Percentiles rank a stretch among this genome's conserved stretches.
These are phyloP conservation scores for Drosophila arizonae DNA, from an alignment of 1,140 invertebrate genomes.

Conservation along the genomic window DNA sequence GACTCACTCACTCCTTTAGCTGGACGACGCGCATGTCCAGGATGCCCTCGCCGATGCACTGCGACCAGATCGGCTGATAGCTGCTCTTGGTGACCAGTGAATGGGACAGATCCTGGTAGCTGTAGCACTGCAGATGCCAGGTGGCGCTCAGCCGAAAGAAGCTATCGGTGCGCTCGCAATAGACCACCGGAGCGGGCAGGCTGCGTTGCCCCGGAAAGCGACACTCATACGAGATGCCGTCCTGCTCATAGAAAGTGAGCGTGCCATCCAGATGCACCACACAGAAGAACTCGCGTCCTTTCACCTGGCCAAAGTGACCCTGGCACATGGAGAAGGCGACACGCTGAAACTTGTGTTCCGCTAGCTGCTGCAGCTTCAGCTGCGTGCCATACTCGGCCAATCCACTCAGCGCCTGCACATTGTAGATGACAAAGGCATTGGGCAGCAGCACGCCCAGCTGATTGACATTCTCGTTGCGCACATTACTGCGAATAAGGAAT, in stretches of 20 bases:
- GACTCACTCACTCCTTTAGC: constrained; percentile 64
- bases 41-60: constrained; percentile 77
- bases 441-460: constrained; percentile 76
- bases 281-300: constrained; percentile 89
- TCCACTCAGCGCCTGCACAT: constrained; percentile 61
- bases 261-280: constrained; percentile 91
- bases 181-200: constrained; percentile 88
- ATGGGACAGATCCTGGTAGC: constrained; percentile 79
- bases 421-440: constrained; percentile 73
- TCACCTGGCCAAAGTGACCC: constrained; percentile 90
- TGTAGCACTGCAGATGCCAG: constrained; percentile 87
- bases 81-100: constrained; percentile 65
- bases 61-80: constrained; percentile 74
- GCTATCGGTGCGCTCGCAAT: constrained; percentile 87
- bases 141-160: constrained; percentile 88
- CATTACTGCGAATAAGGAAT: constrained; percentile 45
- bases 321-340: constrained; percentile 86
- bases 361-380: constrained; percentile 83
- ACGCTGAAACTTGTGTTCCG: constrained; percentile 85
- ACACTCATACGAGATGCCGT: constrained; percentile 78
- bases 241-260: constrained; percentile 90
- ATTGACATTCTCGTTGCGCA: constrained; percentile 68
- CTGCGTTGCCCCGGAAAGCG: constrained; percentile 85
- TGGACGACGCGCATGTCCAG: constrained; percentile 73
- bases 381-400: constrained; percentile 75